Percentiles rank a stretch among this genome's conserved stretches.
phyloP scores from a whole-genome alignment of 2,888 invertebrate species.

The Himalopsyche tibetana region DNA sequence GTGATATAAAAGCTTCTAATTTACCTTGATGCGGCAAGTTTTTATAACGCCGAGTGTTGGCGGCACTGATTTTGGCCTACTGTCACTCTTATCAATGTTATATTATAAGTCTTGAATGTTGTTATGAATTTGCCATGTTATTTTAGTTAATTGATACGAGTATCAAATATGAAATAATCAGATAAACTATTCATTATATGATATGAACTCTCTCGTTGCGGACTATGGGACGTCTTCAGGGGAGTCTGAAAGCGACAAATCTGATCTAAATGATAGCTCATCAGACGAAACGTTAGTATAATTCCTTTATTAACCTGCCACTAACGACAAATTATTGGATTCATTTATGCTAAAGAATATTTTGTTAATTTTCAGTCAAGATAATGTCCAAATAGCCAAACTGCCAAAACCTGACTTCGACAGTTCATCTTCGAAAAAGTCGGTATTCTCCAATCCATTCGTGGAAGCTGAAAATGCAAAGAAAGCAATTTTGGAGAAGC shows the following conservation, averaged over 20 bases:
- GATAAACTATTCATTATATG: constrained; percentile 10
- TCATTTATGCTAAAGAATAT: background rate
- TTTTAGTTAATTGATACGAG: too few species aligned
- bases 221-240: constrained; percentile 81
- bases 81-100: too few species aligned
- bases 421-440: constrained; percentile 78
- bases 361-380: constrained; percentile 52
- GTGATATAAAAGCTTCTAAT: too few species aligned
- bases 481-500: constrained; percentile 90
- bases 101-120: too few species aligned
- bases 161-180: constrained; percentile 1
- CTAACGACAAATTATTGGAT: background rate
- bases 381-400: constrained; percentile 49
- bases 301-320: constrained; percentile 51
- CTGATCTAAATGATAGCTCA: constrained; percentile 52
- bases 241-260: constrained; percentile 74
- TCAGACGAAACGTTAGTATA: constrained; percentile 70
- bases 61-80: too few species aligned
- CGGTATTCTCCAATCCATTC: constrained; percentile 93
- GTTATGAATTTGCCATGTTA: too few species aligned
- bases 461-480: constrained; percentile 91
- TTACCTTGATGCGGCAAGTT: too few species aligned
- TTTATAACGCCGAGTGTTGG: too few species aligned
- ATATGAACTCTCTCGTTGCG: constrained; percentile 81
- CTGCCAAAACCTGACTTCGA: constrained; percentile 79